Evolutionary conservation across 2,888 invertebrate species (phyloP).

Genomic region (Tenthredo distinguenda): DNA sequence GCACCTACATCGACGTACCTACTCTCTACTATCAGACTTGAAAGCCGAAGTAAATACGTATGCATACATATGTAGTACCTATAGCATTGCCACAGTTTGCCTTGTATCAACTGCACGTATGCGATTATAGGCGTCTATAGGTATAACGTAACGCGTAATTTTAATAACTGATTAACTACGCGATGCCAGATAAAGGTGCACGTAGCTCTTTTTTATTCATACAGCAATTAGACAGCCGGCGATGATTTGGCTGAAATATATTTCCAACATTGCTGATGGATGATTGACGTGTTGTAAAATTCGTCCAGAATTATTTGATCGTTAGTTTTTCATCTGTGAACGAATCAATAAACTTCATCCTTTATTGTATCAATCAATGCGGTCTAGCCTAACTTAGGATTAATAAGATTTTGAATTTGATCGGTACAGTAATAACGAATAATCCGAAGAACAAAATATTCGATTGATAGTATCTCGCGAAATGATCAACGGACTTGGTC

Average conservation of each 20-base stretch:
- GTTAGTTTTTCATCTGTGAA: too few relatives aligned
- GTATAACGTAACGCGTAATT: neutral
- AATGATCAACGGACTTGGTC: too few relatives aligned
- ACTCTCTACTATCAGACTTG: neutral
- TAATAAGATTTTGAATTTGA: too few relatives aligned
- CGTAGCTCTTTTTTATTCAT: neutral
- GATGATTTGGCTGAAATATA: neutral
- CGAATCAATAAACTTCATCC: too few relatives aligned
- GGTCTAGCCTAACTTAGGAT: too few relatives aligned
- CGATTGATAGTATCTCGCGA: too few relatives aligned
- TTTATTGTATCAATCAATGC: too few relatives aligned
- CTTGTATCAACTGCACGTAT: neutral
- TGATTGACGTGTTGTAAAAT: too few relatives aligned
- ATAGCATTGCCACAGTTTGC: slow-evolving; percentile 3
- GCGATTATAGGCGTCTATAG: neutral
- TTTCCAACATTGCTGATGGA: too few relatives aligned
- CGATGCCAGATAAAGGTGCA: neutral
- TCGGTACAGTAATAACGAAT: too few relatives aligned
- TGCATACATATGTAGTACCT: neutral
- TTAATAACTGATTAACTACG: slow-evolving; percentile 13
- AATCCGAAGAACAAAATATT: too few relatives aligned
- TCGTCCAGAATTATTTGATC: too few relatives aligned
- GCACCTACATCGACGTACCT: neutral
- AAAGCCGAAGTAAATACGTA: neutral
- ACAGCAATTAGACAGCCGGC: neutral